These are phyloP conservation scores for Dolichopus griseipennis DNA, from an alignment of 2,888 invertebrate species.

Conservation along the genomic window DNA sequence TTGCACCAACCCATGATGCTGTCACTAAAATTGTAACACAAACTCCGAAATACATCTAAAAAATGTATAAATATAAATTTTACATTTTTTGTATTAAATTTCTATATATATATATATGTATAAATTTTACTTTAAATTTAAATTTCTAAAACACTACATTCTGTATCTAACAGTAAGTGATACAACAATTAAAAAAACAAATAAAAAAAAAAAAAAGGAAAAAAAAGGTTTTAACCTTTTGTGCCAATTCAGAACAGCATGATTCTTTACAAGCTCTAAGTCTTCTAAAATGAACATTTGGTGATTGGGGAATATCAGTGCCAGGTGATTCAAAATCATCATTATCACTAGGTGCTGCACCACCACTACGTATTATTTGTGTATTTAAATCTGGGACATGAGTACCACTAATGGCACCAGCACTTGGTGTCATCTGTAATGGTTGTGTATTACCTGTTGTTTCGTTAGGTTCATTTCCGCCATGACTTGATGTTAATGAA, in stretches of 20 bases:
- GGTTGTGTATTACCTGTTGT: slow-evolving; percentile 1
- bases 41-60: slow-evolving; percentile 79
- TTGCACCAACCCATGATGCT: slow-evolving; percentile 88
- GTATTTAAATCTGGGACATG: neutral
- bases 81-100: too few relatives aligned
- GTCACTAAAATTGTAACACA: slow-evolving; percentile 79
- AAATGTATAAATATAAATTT: neutral
- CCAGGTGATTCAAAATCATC: slow-evolving; percentile 32
- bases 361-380: slow-evolving; percentile 17
- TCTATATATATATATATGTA: too few relatives aligned
- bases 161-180: too few relatives aligned
- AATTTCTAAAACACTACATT: too few relatives aligned
- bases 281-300: slow-evolving; percentile 33
- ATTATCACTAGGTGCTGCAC: slow-evolving; percentile 28
- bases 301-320: slow-evolving; percentile 29
- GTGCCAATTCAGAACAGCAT: slow-evolving; percentile 73
- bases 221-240: slow-evolving; percentile 52
- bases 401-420: neutral
- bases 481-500: slow-evolving; percentile 54
- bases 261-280: slow-evolving; percentile 56
- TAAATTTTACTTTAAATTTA: too few relatives aligned
- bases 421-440: neutral
- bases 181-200: neutral
- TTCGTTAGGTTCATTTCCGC: slow-evolving; percentile 42
- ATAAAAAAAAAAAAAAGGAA: neutral